These are phyloP conservation scores for Dinomys branickii DNA, from an alignment of 2,113 vertebrate genomes.

Conservation along the genomic window DNA sequence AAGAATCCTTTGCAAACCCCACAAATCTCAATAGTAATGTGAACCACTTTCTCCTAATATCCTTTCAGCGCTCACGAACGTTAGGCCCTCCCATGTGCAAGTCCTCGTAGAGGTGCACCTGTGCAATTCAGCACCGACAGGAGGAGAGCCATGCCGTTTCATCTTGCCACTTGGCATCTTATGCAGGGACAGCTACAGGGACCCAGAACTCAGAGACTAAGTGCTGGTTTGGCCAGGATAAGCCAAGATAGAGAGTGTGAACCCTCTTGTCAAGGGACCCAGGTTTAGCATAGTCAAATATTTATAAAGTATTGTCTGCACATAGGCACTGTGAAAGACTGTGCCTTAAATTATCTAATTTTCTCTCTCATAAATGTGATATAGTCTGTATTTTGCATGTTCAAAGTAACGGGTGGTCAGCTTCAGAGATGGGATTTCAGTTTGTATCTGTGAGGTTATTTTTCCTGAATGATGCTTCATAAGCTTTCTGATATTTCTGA, in stretches of 20 bases:
- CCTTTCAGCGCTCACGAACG: background rate
- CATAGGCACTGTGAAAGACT: background rate
- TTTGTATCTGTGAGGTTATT: conserved; percentile 30
- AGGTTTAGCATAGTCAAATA: background rate
- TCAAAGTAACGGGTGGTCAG: background rate
- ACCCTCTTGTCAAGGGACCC: background rate
- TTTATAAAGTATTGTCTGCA: background rate
- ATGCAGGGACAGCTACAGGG: conserved; percentile 30
- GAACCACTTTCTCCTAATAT: conserved; percentile 19
- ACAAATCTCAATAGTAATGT: background rate
- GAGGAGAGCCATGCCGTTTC: background rate
- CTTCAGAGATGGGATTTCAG: background rate
- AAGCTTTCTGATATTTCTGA: conserved; percentile 9
- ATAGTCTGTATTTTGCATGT: background rate
- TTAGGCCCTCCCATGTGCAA: background rate
- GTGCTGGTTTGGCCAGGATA: background rate
- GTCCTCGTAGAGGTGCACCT: background rate
- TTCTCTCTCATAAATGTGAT: background rate
- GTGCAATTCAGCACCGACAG: background rate
- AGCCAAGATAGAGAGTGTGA: background rate
- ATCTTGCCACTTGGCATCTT: background rate
- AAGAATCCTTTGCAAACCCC: background rate
- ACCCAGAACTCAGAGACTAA: conserved; percentile 5
- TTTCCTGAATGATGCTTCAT: background rate
- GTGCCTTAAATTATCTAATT: background rate